Percentiles rank a stretch among this genome's conserved stretches.
Evolutionary conservation across 2,113 vertebrate genomes (phyloP).

Genomic region (Plectropomus leopardus): DNA sequence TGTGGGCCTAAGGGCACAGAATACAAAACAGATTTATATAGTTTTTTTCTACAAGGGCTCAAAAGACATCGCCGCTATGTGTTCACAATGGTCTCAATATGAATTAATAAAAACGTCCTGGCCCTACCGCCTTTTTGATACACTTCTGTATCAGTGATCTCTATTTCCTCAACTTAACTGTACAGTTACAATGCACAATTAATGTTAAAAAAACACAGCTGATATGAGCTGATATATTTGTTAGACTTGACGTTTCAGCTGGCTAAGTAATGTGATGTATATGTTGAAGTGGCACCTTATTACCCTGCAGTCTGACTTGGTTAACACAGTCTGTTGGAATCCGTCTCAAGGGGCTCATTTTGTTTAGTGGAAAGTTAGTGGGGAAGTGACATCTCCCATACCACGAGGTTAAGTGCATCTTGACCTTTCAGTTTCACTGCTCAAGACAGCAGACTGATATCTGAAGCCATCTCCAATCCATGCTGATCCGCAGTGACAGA

Average conservation of each 20-base stretch:
- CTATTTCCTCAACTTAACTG: too few relatives aligned
- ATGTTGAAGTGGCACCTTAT: slow-evolving; percentile 1
- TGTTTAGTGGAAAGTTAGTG: slow-evolving; percentile 24
- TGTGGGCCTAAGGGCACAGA: too few relatives aligned
- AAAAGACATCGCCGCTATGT: too few relatives aligned
- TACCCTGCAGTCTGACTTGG: slow-evolving; percentile 1
- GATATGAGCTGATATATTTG: background rate
- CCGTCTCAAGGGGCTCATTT: slow-evolving; percentile 24
- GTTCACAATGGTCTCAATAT: background rate
- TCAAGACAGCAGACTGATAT: slow-evolving; percentile 45
- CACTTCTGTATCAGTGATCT: too few relatives aligned
- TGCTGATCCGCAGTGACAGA: slow-evolving; percentile 56
- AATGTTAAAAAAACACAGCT: too few relatives aligned
- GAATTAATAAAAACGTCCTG: too few relatives aligned
- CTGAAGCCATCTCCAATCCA: slow-evolving; percentile 37
- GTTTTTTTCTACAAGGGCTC: too few relatives aligned
- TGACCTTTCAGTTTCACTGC: slow-evolving; percentile 68
- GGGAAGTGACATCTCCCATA: slow-evolving; percentile 59
- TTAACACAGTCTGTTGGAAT: background rate
- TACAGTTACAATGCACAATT: too few relatives aligned
- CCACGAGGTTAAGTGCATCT: slow-evolving; percentile 65
- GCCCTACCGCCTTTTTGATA: too few relatives aligned
- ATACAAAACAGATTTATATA: too few relatives aligned
- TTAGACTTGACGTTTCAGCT: background rate
- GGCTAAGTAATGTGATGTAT: background rate